Evolutionary conservation across 2,888 invertebrate genomes (phyloP), one percentile per base, ranked within the genome.

Genomic region (Drosophila putrida): DNA sequence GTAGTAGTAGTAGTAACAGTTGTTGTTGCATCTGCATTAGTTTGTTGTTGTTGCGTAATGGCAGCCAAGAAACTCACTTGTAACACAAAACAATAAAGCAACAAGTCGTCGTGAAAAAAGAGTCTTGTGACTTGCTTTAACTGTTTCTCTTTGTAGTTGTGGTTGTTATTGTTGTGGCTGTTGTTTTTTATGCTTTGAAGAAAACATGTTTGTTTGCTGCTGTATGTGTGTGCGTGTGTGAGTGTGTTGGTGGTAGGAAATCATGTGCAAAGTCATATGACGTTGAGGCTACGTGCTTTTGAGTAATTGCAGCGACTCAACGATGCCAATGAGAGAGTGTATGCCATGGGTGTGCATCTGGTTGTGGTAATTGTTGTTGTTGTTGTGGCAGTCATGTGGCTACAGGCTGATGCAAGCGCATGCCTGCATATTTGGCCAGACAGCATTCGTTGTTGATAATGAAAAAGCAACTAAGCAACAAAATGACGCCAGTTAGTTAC

Each of bases 211-310:
- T 41, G 50, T 27, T 13, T 46, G 54, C 13, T 10, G 39, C 35
- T 60, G 20, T 43, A 4, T n/a, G 15, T 11, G 31, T 54, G 25
- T 44, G 44, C 25, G 28, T 6, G 38, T 36, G 31, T 38, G 27
- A 39, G 15, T 20, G 41, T 86, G 83, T 72, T 88, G 81, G 88
- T 85, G 89, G 86, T 89, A 89, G 85, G 89, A 90, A 86, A 86
- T 86, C 89, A 86, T 88, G 88, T 77, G 88, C 85, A 85, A 76
- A 86, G 85, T 90, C 85, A 90, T 76, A 86, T 86, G 85, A 82
- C 90, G 75, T 53, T 66, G 73, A 69, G 71, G 81, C 76, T 85
- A 81, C 83, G 89, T 85, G 83, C 82, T 67, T 71, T 67, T 67
- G 71, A 70, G 83, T 89, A 83, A 83, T 89, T 83, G 88, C 83